phyloP scores from a whole-genome alignment of 1,140 invertebrate genomes.

The Drosophila erecta region DNA sequence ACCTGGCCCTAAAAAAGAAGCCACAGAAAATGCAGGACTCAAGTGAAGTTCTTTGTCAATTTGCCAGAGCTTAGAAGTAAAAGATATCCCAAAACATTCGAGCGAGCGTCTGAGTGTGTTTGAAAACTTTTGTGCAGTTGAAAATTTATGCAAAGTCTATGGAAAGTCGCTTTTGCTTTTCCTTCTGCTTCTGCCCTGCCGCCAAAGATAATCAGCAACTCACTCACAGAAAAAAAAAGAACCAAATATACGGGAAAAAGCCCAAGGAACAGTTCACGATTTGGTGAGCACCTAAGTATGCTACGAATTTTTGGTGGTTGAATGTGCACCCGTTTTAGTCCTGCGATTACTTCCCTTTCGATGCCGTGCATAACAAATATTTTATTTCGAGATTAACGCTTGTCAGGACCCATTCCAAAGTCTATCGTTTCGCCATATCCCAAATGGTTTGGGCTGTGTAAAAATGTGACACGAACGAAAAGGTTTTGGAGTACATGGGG shows the following conservation, averaged over 20 bases:
- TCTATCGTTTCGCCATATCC: slow-evolving; percentile 12
- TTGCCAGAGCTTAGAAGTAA: slow-evolving; percentile 79
- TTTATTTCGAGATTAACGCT: slow-evolving; percentile 81
- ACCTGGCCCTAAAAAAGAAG: slow-evolving; percentile 55
- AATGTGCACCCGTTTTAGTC: slow-evolving; percentile 36
- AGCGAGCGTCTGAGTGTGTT: slow-evolving; percentile 19
- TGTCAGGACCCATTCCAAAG: slow-evolving; percentile 47
- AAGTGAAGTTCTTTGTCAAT: slow-evolving; percentile 77
- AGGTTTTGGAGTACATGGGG: neutral
- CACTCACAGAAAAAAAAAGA: slow-evolving; percentile 4
- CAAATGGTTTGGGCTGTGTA: slow-evolving; percentile 18
- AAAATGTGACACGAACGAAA: slow-evolving; percentile 57
- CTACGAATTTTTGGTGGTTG: slow-evolving; percentile 69
- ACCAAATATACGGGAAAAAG: slow-evolving; percentile 4
- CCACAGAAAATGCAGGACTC: slow-evolving; percentile 64
- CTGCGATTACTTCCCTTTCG: slow-evolving; percentile 12
- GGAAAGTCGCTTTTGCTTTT: slow-evolving; percentile 60
- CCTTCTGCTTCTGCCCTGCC: slow-evolving; percentile 39
- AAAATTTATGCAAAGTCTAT: slow-evolving; percentile 82
- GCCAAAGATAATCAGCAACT: slow-evolving; percentile 74
- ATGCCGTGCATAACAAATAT: slow-evolving; percentile 65
- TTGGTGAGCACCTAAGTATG: slow-evolving; percentile 63
- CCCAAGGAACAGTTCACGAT: slow-evolving; percentile 27
- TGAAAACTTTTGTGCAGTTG: slow-evolving; percentile 25
- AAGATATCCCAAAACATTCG: slow-evolving; percentile 58